Base-by-base conservation (phyloP, 2,888 invertebrate species). In the Apomyelois bistriatella region DNA sequence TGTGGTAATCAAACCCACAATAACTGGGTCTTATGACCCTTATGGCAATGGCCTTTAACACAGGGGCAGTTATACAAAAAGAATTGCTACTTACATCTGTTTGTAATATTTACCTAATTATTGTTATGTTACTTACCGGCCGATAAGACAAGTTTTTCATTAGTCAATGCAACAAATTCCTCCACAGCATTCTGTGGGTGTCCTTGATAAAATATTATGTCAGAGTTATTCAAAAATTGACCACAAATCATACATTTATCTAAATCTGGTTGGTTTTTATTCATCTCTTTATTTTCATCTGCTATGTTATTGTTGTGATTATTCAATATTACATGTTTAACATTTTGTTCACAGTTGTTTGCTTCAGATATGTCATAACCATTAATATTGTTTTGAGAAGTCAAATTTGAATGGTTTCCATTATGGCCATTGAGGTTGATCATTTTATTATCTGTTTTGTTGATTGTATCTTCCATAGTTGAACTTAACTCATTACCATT, bases 171-270 rank as follows among this genome's bases (percentile, higher is more conserved):
- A 57, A 95, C 90, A 73, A 92, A 94, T 79, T 96, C 96, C 72
- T 96, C 95, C 48, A 93, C 92, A 48, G 96, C 93, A 77, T 94
- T 90, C 65, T 94, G 93, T 42, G 95, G 94, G 78, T 95, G 95
- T n/a, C 96, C 96, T 66, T 93, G 92, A 73, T 94, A 96, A 40
- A 93, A 90, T 56, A 88, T 79, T 22, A 90, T 76, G 58, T 90
- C 87, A 8, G 90, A 90, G 68, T 90, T 87, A 59, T 88, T 87
- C 17, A 90, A 66, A 68, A 83, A 88, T 62, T 90, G 90, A 6
- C 83, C 80, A 58, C 91, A 91, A 50, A 78, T 85, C 17, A 75
- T 66, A 76, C 91, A 91, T 67, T 81, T 79, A 53, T 90, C 90
- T 53, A 68, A 74, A 52, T 82, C 68, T 22, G 70, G 66, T 47